A percentile compares a stretch with the other conserved stretches of the same genome.
These are phyloP conservation scores for Ochropacha duplaris DNA, from an alignment of 2,888 invertebrate species.

Conservation along the genomic window DNA sequence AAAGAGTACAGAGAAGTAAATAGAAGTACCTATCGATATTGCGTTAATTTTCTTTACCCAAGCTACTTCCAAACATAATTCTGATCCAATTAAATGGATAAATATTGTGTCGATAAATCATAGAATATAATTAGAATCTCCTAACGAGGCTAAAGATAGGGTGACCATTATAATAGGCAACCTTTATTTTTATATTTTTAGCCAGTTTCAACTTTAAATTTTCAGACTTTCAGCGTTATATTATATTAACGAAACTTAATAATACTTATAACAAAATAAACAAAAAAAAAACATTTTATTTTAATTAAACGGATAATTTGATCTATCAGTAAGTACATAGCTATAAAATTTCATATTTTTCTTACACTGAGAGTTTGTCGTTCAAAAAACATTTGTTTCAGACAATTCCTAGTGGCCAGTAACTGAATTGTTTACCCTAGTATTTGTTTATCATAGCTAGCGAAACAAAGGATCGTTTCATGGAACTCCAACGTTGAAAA, in stretches of 20 bases:
- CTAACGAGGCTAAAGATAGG: background rate
- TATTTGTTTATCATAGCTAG: slow-evolving; percentile 2
- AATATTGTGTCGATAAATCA: background rate
- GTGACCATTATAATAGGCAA: background rate
- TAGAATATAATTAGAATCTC: background rate
- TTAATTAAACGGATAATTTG: too few species aligned
- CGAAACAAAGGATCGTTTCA: slow-evolving; percentile 20
- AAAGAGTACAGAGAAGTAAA: too few species aligned
- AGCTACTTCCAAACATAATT: background rate
- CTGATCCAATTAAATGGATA: background rate
- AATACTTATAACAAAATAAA: too few species aligned
- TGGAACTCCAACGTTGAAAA: slow-evolving; percentile 19
- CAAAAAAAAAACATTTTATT: too few species aligned
- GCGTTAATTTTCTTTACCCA: background rate
- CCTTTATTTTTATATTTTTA: background rate
- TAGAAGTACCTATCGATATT: too few species aligned
- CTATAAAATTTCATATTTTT: too few species aligned
- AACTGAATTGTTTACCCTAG: background rate
- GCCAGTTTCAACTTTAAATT: background rate
- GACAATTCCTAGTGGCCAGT: background rate
- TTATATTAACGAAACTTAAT: too few species aligned
- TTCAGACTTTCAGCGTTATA: too few species aligned
- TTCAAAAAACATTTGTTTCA: too few species aligned
- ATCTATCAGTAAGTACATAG: too few species aligned
- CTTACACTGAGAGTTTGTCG: too few species aligned